These are phyloP conservation scores for Temnothorax longispinosus DNA, from an alignment of 1,140 invertebrate genomes.

Conservation along the genomic window DNA sequence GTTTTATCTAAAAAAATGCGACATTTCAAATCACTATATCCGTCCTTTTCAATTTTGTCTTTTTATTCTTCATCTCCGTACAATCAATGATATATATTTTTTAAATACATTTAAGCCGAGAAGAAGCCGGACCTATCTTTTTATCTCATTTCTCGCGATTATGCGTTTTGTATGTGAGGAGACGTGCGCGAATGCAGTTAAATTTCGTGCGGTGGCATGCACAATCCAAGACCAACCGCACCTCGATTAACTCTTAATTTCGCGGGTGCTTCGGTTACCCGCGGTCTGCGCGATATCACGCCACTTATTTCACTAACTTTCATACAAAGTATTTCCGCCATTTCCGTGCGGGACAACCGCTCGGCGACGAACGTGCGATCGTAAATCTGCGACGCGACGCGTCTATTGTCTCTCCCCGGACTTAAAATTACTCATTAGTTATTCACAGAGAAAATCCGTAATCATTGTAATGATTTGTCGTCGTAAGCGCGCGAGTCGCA, in stretches of 20 bases:
- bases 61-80: background rate
- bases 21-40: background rate
- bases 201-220: constrained; percentile 38
- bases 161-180: background rate
- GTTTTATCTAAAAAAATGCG: background rate
- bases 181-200: background rate
- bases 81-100: background rate
- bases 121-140: background rate
- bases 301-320: constrained; percentile 16
- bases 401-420: background rate
- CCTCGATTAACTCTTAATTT: constrained; percentile 17
- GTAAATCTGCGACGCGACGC: background rate
- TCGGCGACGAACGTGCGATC: background rate
- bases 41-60: background rate
- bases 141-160: background rate
- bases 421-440: constrained; percentile 3
- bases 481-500: background rate
- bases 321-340: background rate
- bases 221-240: constrained; percentile 47
- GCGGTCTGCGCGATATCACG: constrained; percentile 11
- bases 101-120: background rate
- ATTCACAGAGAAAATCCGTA: constrained; percentile 7
- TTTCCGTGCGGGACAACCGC: background rate
- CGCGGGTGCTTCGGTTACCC: constrained; percentile 4
- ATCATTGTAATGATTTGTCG: constrained; percentile 1